These are phyloP conservation scores for Pteromalus puparum DNA, from an alignment of 1,140 invertebrate species.

Conservation along the genomic window DNA sequence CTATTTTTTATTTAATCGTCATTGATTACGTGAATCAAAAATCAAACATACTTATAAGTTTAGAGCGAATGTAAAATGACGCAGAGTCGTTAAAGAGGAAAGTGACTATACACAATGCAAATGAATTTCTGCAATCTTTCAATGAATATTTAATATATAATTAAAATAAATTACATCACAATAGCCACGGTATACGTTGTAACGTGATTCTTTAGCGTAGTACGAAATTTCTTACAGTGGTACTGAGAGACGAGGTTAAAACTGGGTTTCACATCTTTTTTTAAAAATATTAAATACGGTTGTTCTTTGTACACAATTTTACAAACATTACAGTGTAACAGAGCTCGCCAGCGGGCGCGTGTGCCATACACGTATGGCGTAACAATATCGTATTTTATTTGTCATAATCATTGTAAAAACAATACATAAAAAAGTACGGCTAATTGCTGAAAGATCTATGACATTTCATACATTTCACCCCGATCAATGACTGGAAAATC, in stretches of 20 bases:
- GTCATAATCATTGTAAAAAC: slow-evolving; percentile 48
- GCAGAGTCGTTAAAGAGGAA: not conserved
- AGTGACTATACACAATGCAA: slow-evolving; percentile 28
- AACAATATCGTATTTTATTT: slow-evolving; percentile 53
- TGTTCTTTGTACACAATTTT: slow-evolving; percentile 53
- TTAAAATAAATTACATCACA: slow-evolving; percentile 54
- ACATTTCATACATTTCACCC: slow-evolving; percentile 23
- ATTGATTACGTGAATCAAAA: not conserved
- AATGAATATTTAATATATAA: slow-evolving; percentile 49
- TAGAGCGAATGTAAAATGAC: not conserved
- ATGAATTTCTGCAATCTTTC: slow-evolving; percentile 39
- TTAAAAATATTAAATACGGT: slow-evolving; percentile 51
- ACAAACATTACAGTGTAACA: slow-evolving; percentile 53
- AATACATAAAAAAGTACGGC: slow-evolving; percentile 48
- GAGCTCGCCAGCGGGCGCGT: slow-evolving; percentile 47
- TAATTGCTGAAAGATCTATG: slow-evolving; percentile 42
- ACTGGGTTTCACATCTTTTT: slow-evolving; percentile 45
- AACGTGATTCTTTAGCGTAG: slow-evolving; percentile 22
- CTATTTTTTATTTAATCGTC: not conserved
- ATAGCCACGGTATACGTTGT: slow-evolving; percentile 35
- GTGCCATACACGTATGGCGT: slow-evolving; percentile 36
- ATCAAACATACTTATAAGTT: not conserved
- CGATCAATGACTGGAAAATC: slow-evolving; percentile 20
- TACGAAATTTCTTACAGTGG: slow-evolving; percentile 40
- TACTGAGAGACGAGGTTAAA: slow-evolving; percentile 34